A percentile compares a stretch with the other conserved stretches of the same genome.
Conservation (phyloP, 2,113 vertebrate species). For the Dinomys branickii region DNA sequence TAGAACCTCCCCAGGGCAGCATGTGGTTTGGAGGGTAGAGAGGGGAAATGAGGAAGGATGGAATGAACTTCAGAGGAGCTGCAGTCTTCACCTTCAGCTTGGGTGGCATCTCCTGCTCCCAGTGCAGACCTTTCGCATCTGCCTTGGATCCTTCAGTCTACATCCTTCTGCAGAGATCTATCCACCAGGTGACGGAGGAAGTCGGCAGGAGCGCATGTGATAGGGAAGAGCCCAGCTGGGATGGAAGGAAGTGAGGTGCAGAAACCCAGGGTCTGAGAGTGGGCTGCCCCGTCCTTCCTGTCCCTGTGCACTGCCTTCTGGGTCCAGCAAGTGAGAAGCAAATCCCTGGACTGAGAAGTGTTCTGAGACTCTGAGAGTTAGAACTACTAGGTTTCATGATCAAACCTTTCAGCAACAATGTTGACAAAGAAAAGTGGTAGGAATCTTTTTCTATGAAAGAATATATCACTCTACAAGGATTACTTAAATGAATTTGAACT, state of each 20-base stretch:
- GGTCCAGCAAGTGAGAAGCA: background rate
- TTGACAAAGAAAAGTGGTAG: background rate
- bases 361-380: background rate
- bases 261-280: background rate
- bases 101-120: no score
- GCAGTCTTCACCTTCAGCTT: no score
- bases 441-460: background rate
- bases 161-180: no score
- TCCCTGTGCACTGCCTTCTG: background rate
- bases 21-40: no score
- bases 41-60: no score
- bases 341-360: background rate
- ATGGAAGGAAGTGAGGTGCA: background rate
- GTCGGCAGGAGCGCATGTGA: no score
- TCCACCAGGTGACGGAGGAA: no score
- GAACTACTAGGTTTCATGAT: background rate
- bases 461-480: background rate
- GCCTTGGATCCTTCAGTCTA: no score
- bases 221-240: no score
- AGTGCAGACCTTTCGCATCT: no score
- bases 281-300: background rate
- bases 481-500: background rate
- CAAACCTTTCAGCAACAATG: background rate
- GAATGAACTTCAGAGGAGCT: no score
- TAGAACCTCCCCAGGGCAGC: no score